phyloP scores from a whole-genome alignment of 2,113 vertebrate species.

The Phoxinus phoxinus region DNA sequence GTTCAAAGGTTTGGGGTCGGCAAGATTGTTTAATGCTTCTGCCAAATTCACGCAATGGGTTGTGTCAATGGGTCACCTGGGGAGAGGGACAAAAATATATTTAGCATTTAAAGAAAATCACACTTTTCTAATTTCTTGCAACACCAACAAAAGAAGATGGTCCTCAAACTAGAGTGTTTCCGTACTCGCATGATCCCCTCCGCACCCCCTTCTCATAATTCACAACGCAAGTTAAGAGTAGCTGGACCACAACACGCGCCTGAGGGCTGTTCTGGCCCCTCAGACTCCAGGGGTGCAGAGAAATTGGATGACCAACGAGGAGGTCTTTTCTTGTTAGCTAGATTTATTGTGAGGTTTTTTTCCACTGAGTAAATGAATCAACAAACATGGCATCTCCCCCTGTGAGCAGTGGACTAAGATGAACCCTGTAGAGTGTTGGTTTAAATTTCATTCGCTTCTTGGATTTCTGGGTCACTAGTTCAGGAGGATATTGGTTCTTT shows the following conservation, averaged over 20 bases:
- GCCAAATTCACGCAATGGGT: background rate
- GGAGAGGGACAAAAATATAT: background rate
- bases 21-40: background rate
- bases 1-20: no score
- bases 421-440: conserved; percentile 41
- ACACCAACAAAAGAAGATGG: background rate
- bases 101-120: background rate
- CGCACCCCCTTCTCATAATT: background rate
- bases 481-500: conserved; percentile 24
- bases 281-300: conserved; percentile 36
- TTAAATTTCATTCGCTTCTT: conserved; percentile 31
- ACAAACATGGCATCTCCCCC: conserved; percentile 42
- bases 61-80: background rate
- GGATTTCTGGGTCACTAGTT: conserved; percentile 36
- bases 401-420: conserved; percentile 40
- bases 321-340: conserved; percentile 21
- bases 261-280: conserved; percentile 1
- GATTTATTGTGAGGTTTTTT: conserved; percentile 34
- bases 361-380: conserved; percentile 41
- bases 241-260: background rate
- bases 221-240: background rate
- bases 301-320: conserved; percentile 44
- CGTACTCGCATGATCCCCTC: background rate
- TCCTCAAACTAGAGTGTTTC: background rate
- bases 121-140: background rate